phyloP scores from a whole-genome alignment of 2,797 vertebrate genomes.

The Halcyon chelicuti region DNA sequence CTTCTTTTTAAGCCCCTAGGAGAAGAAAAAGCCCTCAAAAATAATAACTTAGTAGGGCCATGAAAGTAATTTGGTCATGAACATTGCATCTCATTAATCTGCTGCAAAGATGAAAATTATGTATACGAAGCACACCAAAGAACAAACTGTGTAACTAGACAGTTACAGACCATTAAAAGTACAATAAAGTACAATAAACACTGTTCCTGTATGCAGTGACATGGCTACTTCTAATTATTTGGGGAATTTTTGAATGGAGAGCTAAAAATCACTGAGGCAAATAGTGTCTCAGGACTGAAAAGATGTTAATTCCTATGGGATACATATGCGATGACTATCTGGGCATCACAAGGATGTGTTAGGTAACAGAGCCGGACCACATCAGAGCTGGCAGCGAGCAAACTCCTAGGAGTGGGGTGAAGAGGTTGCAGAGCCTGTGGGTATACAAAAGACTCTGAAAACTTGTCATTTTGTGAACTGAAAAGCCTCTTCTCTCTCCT shows the following conservation, averaged over 20 bases:
- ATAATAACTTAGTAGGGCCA: neutral
- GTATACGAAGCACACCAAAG: neutral
- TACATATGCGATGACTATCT: neutral
- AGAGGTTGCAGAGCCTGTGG: neutral
- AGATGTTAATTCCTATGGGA: neutral
- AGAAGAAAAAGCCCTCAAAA: neutral
- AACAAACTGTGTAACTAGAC: neutral
- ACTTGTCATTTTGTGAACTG: neutral
- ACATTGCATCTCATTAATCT: neutral
- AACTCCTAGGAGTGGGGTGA: neutral
- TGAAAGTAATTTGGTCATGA: neutral
- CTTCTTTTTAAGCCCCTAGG: neutral
- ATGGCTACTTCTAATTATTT: neutral
- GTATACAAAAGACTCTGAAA: neutral
- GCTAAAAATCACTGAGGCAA: neutral
- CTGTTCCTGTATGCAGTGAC: neutral
- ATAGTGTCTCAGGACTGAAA: neutral
- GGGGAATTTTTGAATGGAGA: neutral
- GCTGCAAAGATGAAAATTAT: neutral
- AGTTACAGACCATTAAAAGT: neutral
- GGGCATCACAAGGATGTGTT: fast-evolving
- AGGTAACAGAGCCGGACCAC: neutral
- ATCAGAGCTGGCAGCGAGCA: neutral
- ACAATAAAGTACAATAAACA: neutral
- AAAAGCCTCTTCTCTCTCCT: neutral